Evolutionary conservation across 2,113 vertebrate genomes (phyloP), one percentile per base, ranked within the genome.

Genomic region (Tragelaphus buxtoni): DNA sequence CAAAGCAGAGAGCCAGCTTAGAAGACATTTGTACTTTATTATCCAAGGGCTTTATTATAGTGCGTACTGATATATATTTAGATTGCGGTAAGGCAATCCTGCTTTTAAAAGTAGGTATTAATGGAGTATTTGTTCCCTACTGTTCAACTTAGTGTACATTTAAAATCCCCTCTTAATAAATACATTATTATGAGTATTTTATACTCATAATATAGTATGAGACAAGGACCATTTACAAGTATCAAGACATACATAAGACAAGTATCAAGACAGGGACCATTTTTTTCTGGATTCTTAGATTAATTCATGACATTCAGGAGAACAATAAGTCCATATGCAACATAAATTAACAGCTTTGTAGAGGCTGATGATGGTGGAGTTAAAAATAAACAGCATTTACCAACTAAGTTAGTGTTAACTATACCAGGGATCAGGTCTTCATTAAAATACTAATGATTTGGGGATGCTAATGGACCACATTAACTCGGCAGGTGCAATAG

Each of bases 391-490:
- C 12, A 89, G 56, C 42, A 74, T 84, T 91, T 91, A 56, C 82
- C 85, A 95, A 58, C 51, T 13, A 32, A 89, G 35, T 90, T 77
- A 42, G 49, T 81, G 69, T 88, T 92, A 84, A 88, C 76, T 84
- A 7, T 95, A 65, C 39, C 51, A 94, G 61, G 90, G 65, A 95
- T 51, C 20, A 2, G 22, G 35, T 17, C 17, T 96, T 95, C 95
- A 94, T 92, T 90, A 97, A 98, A 97, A 94, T 88, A 88, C 90
- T 92, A 91, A 97, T 95, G 77, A 94, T 77, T 95, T 82, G 83
- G n/a, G 18, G 26, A 79, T 49, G 80, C 30, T 96, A 94, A 90
- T 93, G 65, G 84, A 42, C 26, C 58, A 65, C 55, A 88, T 92
- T 96, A 97, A 56, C 90, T 65, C 0, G 0, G 84, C 93, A 97